A percentile compares a stretch with the other conserved stretches of the same genome.
Conservation (phyloP, 2,888 invertebrate genomes). For the Epinotia bilunana region DNA sequence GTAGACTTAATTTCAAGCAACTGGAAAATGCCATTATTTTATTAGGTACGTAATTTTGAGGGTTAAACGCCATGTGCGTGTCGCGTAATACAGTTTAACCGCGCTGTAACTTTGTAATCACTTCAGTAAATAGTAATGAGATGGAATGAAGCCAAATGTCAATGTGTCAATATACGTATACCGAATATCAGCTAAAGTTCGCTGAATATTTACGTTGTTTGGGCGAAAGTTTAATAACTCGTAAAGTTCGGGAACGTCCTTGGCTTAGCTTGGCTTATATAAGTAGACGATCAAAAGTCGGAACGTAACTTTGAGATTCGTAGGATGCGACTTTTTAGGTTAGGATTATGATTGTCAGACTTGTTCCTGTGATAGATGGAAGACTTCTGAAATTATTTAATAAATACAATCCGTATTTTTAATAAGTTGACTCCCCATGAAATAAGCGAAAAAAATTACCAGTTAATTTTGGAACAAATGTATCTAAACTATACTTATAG, state of each 20-base stretch:
- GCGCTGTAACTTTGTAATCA: slow-evolving; percentile 13
- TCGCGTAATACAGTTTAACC: not conserved
- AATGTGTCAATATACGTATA: slow-evolving; percentile 45
- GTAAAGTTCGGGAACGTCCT: slow-evolving; percentile 21
- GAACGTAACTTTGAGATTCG: too few relatives aligned
- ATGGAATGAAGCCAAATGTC: slow-evolving; percentile 55
- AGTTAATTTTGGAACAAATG: too few relatives aligned
- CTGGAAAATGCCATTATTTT: not conserved
- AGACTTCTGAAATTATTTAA: too few relatives aligned
- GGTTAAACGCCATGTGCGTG: not conserved
- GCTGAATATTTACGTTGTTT: slow-evolving; percentile 27
- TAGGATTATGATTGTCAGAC: too few relatives aligned
- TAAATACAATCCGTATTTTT: too few relatives aligned
- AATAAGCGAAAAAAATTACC: too few relatives aligned
- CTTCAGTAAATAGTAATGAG: slow-evolving; percentile 49
- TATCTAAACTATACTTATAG: too few relatives aligned
- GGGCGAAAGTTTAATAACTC: slow-evolving; percentile 33
- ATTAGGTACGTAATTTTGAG: not conserved
- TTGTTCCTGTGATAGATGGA: too few relatives aligned
- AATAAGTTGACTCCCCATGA: too few relatives aligned
- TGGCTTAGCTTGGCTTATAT: slow-evolving; percentile 7
- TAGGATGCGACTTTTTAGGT: too few relatives aligned
- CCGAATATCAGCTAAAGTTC: slow-evolving; percentile 13
- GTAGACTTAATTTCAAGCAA: not conserved
- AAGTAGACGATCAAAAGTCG: not conserved